Base-by-base conservation (phyloP, 2,113 vertebrate species). In the Aegotheles bennettii region DNA sequence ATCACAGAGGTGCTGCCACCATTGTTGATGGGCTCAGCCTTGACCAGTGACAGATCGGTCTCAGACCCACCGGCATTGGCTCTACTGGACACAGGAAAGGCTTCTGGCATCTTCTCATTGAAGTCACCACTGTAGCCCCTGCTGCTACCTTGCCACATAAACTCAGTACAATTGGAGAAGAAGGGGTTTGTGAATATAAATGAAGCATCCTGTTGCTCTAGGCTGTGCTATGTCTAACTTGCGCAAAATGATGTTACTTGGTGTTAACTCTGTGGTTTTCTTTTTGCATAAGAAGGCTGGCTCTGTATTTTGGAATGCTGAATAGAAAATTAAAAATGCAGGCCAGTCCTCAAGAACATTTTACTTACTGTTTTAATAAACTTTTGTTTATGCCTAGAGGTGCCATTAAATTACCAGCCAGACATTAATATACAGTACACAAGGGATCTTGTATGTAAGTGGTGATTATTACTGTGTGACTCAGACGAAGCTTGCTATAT, bases 331-430 rank as follows among this genome's bases (percentile, higher is more conserved):
- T 95, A 96, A 89, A 97, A 97, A 97, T 92, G 91, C 90, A 81
- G 95, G 88, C 94, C 95, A 90, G 92, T 97, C 91, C 95, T 97
- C 1, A 17, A 94, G 95, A 98, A 97, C 97, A 96, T 96, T 98
- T 97, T 97, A 96, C 97, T 98, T 97, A 96, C 97, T 96, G 93
- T 98, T 98, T 98, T 98, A 98, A 98, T 98, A 98, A 98, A 97
- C 91, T 96, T 98, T 97, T 98, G 98, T 98, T 98, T 98, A 98
- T 98, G 98, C 98, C 98, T 98, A 96, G 97, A 98, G 97, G 98
- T 98, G 97, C 96, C 97, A 96, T 98, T 98, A 98, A 98, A 98
- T 98, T 98, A 98, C 97, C 96, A 98, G 94, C 83, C 96, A 98
- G 97, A 96, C 97, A 97, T 97, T 98, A 98, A 97, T 98, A 97